Evolutionary conservation across 1,140 invertebrate species (phyloP).

Genomic region (Amyelois transitella): DNA sequence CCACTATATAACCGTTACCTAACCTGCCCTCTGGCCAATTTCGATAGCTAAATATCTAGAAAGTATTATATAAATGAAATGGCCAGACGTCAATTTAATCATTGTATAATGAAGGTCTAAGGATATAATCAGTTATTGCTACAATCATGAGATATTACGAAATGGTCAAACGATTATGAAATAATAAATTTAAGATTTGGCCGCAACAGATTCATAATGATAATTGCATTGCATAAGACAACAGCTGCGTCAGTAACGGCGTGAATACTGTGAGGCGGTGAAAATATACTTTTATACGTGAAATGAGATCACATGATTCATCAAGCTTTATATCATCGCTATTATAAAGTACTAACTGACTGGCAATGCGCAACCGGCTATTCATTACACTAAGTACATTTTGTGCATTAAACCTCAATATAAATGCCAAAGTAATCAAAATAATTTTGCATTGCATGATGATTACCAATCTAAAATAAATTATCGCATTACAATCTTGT

Average conservation of each 20-base stretch:
- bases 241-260: constrained; percentile 24
- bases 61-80: no score
- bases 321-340: constrained; percentile 33
- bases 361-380: constrained; percentile 31
- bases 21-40: no score
- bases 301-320: constrained; percentile 64
- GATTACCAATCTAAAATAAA: constrained; percentile 40
- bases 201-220: no score
- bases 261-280: constrained; percentile 30
- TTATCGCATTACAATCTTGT: constrained; percentile 43
- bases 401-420: constrained; percentile 65
- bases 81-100: no score
- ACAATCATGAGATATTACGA: no score
- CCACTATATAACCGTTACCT: no score
- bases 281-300: constrained; percentile 38
- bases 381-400: constrained; percentile 62
- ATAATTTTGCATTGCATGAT: constrained; percentile 40
- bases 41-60: no score
- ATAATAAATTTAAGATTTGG: no score
- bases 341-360: constrained; percentile 35
- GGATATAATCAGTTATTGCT: no score
- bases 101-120: no score
- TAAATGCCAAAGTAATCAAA: constrained; percentile 57
- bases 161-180: no score
- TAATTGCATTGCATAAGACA: constrained; percentile 32